These are phyloP conservation scores for Arvicanthis niloticus DNA, from an alignment of 2,113 vertebrate genomes.

Conservation along the genomic window DNA sequence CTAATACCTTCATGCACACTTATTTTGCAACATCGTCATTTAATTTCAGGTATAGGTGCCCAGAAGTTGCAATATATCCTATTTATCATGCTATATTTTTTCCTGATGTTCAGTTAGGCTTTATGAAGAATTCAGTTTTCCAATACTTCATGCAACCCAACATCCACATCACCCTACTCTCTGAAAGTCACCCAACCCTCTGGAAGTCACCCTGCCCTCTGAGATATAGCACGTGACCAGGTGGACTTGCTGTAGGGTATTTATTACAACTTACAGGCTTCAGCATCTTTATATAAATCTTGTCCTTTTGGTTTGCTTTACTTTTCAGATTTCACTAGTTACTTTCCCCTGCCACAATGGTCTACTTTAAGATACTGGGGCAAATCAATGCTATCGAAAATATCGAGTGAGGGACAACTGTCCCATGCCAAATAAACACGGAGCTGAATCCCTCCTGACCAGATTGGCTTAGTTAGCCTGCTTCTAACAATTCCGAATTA, in stretches of 20 bases:
- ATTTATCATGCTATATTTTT: not conserved
- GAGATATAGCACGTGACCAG: conserved; percentile 37
- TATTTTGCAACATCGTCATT: conserved; percentile 24
- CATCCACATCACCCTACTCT: conserved; percentile 72
- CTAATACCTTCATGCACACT: not conserved
- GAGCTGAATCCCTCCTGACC: not conserved
- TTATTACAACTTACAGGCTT: conserved; percentile 82
- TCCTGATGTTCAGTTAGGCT: not conserved
- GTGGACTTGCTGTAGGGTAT: conserved; percentile 82
- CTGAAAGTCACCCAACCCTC: conserved; percentile 64
- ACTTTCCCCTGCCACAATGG: conserved; percentile 75
- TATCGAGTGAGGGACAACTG: not conserved
- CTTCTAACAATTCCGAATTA: conserved; percentile 2
- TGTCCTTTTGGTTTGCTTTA: conserved; percentile 58
- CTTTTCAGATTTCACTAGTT: conserved; percentile 78
- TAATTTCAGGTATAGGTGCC: conserved; percentile 13
- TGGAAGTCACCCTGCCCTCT: conserved; percentile 70
- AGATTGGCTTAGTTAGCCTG: not conserved
- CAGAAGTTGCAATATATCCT: not conserved
- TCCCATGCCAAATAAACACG: not conserved
- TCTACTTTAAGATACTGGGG: conserved; percentile 73
- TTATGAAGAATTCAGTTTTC: not conserved
- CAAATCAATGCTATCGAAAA: conserved; percentile 64
- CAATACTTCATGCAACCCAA: not conserved
- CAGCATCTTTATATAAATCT: conserved; percentile 82